Evolutionary conservation across 1,140 invertebrate genomes (phyloP), one percentile per base, ranked within the genome.

Genomic region (Tetramorium parvispinum): DNA sequence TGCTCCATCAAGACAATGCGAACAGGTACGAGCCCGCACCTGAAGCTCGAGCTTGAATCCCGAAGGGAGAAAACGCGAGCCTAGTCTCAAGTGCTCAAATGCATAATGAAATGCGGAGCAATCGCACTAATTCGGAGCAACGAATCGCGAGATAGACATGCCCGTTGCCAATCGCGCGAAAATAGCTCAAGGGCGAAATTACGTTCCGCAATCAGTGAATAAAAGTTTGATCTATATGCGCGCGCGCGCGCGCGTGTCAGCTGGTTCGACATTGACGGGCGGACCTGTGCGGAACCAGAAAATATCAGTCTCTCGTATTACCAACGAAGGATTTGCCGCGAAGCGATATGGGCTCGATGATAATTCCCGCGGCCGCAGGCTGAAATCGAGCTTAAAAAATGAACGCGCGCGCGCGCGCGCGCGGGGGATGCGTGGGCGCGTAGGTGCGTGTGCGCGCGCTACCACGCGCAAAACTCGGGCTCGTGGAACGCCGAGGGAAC

Each of bases 251-350:
- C 43, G 49, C 59, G 59, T 77, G 82, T 85, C 73, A 85, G 73
- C 32, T 65, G 73, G 73, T 57, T 55, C 57, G 82, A 76, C 75
- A 78, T 78, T 78, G 75, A 85, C 82, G 81, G 76, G 70, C 57
- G 46, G 24, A 37, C 5, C 68, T 51, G 59, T n/a, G 43, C 43
- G 37, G 73, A 55, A 37, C n/a, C 37, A 11, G 73, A 78, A 85
- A 85, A 85, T 53, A 85, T 77, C 51, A 77, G 82, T 85, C 70
- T 51, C 71, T 85, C 82, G 46, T 85, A 85, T 77, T 77, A 82
- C 82, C 71, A 63, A 21, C 82, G 71, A 65, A 85, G 82, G 82
- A 85, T 37, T 55, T 24, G 57, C 59, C 8, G 3, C 40, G 51
- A 10, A 57, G 63, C 32, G 49, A 85, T 85, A 85, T 37, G 51